Percentiles rank a stretch among this genome's conserved stretches.
phyloP scores from a whole-genome alignment of 2,888 invertebrate species.

The Dryococelus australis region DNA sequence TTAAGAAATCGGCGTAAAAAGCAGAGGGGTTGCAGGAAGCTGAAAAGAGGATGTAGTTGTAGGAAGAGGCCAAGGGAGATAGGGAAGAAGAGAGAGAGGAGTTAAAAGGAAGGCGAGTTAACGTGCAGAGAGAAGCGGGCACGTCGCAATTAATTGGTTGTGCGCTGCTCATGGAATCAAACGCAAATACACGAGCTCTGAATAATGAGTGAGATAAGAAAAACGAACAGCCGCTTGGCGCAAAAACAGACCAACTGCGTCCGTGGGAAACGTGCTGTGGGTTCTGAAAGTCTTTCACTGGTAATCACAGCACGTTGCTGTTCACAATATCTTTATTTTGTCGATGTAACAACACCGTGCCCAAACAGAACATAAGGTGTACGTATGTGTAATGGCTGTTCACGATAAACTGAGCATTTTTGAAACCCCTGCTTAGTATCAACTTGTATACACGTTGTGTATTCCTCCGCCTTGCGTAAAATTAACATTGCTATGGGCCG shows the following conservation, averaged over 20 bases:
- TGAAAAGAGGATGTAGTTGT: neutral
- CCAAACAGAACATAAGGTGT: too few species aligned
- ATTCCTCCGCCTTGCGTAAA: too few species aligned
- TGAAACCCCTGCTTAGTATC: too few species aligned
- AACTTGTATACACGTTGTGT: too few species aligned
- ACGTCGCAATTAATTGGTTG: conserved; percentile 28
- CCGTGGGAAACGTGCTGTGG: neutral
- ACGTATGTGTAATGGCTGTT: too few species aligned
- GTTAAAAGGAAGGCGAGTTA: neutral
- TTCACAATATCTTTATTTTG: too few species aligned
- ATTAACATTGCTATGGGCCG: too few species aligned
- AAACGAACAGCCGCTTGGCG: neutral
- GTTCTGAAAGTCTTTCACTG: too few species aligned
- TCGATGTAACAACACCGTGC: too few species aligned
- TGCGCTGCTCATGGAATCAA: conserved; percentile 23
- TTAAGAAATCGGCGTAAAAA: conserved; percentile 28
- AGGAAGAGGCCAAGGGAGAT: neutral
- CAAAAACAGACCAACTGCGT: neutral
- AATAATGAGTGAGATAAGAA: conserved; percentile 28
- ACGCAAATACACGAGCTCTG: conserved; percentile 26
- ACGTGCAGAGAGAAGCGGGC: conserved; percentile 7
- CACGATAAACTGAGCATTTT: too few species aligned
- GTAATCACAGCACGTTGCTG: too few species aligned
- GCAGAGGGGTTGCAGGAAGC: neutral
- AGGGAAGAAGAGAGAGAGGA: too few species aligned